Evolutionary conservation across 2,113 vertebrate genomes (phyloP).

Genomic region (Notothenia rossii): DNA sequence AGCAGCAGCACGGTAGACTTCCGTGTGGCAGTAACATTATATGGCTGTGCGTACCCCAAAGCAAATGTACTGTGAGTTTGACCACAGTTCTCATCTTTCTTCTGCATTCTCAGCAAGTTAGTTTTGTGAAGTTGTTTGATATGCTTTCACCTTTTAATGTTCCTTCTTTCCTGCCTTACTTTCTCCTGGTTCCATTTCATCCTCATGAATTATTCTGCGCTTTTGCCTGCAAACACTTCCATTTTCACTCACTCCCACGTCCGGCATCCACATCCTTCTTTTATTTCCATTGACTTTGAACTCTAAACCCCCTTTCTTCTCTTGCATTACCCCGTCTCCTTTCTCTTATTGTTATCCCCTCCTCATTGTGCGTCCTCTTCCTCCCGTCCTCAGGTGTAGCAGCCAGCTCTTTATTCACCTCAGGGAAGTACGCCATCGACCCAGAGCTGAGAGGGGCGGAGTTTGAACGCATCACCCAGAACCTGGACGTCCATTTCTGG

Average conservation of each 20-base stretch:
- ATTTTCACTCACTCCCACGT: too few relatives aligned
- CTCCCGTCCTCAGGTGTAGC: constrained; percentile 84
- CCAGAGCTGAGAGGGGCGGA: constrained; percentile 90
- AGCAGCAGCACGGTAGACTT: constrained; percentile 16
- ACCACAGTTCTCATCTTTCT: not conserved
- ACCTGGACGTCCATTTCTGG: constrained; percentile 94
- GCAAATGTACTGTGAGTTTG: not conserved
- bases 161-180: not conserved
- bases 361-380: not conserved
- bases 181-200: constrained; percentile 1
- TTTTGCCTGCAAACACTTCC: not conserved
- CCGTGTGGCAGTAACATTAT: not conserved
- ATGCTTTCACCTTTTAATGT: not conserved
- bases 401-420: constrained; percentile 91
- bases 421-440: constrained; percentile 92
- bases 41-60: constrained; percentile 14
- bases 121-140: not conserved
- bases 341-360: not conserved
- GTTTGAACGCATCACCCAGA: constrained; percentile 92
- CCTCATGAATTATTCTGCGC: not conserved
- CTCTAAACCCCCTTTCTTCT: not conserved
- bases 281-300: not conserved
- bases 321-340: not conserved
- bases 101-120: not conserved
- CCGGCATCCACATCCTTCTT: not conserved